phyloP scores from a whole-genome alignment of 2,113 vertebrate species.

The Apteryx mantelli region DNA sequence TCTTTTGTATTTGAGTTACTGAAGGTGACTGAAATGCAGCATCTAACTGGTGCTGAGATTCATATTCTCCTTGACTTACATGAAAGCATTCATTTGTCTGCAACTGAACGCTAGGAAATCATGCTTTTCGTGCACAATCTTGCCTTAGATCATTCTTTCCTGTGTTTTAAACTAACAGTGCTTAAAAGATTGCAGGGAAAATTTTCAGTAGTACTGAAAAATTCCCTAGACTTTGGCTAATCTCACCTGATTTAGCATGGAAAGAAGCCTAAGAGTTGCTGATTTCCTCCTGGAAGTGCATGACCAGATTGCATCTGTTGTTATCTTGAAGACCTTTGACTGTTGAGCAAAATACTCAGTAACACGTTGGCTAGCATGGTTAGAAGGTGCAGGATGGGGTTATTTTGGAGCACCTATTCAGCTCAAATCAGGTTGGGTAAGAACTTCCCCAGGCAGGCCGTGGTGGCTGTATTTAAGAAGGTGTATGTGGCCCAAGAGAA shows the following conservation, averaged over 20 bases:
- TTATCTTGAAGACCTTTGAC: neutral
- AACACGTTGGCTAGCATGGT: neutral
- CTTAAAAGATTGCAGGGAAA: neutral
- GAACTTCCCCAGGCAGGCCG: neutral
- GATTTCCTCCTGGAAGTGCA: neutral
- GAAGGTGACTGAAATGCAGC: neutral
- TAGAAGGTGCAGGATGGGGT: neutral
- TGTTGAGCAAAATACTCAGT: neutral
- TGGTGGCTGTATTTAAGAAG: neutral
- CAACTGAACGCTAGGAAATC: neutral
- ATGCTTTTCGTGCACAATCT: neutral
- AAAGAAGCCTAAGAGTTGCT: neutral
- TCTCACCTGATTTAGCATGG: neutral
- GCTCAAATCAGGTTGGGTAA: neutral
- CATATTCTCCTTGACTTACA: neutral
- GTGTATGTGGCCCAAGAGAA: accelerated
- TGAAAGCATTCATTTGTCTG: neutral
- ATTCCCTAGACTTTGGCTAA: neutral
- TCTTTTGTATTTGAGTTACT: neutral
- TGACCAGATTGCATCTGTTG: accelerated
- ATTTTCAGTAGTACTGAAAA: neutral
- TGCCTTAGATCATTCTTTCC: neutral
- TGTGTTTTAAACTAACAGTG: neutral
- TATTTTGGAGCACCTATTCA: neutral
- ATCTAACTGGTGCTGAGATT: neutral